phyloP scores from a whole-genome alignment of 2,797 vertebrate genomes.

The Cyprinella venusta region DNA sequence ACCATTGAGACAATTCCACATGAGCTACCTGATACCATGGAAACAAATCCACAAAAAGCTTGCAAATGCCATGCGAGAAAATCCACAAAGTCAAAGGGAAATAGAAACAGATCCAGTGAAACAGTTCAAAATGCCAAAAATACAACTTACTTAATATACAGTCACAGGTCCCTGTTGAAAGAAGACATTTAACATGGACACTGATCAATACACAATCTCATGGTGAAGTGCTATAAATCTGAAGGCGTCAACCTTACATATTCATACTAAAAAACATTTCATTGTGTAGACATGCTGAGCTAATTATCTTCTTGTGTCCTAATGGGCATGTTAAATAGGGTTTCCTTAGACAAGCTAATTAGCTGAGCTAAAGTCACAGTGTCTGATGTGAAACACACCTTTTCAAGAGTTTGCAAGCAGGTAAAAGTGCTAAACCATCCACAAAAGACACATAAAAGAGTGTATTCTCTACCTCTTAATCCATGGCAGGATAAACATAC shows the following conservation, averaged over 20 bases:
- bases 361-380: neutral
- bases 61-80: constrained; percentile 69
- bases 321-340: neutral
- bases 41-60: constrained; percentile 70
- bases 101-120: constrained; percentile 21
- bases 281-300: neutral
- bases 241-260: neutral
- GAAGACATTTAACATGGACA: constrained; percentile 10
- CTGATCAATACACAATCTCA: constrained; percentile 17
- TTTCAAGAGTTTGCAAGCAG: neutral
- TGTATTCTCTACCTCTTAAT: constrained; percentile 4
- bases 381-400: neutral
- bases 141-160: constrained; percentile 27
- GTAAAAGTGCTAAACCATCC: neutral
- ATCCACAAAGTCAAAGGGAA: constrained; percentile 62
- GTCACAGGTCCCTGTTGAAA: constrained; percentile 7
- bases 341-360: neutral
- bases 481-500: constrained; percentile 34
- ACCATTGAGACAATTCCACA: constrained; percentile 62
- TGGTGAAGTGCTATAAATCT: neutral
- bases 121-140: constrained; percentile 40
- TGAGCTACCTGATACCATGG: constrained; percentile 67
- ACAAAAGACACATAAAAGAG: constrained; percentile 6
- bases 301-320: constrained; percentile 2
- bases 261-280: neutral